Conservation (phyloP, 2,888 invertebrate genomes). For the Andrena bicolor region DNA sequence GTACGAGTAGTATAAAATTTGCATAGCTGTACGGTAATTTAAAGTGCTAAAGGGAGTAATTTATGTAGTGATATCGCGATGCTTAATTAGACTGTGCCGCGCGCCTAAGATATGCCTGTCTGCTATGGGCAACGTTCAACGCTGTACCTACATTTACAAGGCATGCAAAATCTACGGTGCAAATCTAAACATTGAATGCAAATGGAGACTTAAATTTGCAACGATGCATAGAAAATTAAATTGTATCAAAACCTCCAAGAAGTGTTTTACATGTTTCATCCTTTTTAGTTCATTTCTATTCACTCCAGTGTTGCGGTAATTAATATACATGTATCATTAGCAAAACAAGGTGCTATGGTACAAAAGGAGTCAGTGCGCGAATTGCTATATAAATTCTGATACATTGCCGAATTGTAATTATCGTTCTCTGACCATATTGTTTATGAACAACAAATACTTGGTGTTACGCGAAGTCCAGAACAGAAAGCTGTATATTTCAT, state of each 20-base stretch:
- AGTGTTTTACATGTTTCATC: background rate
- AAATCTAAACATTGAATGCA: background rate
- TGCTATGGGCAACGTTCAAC: slow-evolving; percentile 19
- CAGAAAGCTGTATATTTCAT: slow-evolving; percentile 16
- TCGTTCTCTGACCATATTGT: background rate
- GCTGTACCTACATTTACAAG: background rate
- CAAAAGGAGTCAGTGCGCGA: background rate
- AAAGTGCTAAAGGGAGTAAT: slow-evolving; percentile 33
- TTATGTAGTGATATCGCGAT: slow-evolving; percentile 29
- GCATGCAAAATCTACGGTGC: background rate
- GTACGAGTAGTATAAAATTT: slow-evolving; percentile 36
- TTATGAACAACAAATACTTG: background rate
- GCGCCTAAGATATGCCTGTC: slow-evolving; percentile 34
- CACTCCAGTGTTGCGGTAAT: background rate
- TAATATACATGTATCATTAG: background rate
- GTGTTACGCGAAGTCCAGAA: background rate
- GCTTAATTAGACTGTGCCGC: slow-evolving; percentile 37
- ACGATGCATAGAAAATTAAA: background rate
- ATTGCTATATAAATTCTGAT: background rate
- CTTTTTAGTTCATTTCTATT: background rate
- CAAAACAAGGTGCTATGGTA: background rate
- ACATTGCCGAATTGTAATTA: background rate
- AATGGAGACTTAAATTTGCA: background rate
- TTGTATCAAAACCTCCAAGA: background rate
- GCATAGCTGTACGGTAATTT: slow-evolving; percentile 35